These are phyloP conservation scores for Rhinogobio ventralis DNA, from an alignment of 2,797 vertebrate genomes.

Conservation along the genomic window DNA sequence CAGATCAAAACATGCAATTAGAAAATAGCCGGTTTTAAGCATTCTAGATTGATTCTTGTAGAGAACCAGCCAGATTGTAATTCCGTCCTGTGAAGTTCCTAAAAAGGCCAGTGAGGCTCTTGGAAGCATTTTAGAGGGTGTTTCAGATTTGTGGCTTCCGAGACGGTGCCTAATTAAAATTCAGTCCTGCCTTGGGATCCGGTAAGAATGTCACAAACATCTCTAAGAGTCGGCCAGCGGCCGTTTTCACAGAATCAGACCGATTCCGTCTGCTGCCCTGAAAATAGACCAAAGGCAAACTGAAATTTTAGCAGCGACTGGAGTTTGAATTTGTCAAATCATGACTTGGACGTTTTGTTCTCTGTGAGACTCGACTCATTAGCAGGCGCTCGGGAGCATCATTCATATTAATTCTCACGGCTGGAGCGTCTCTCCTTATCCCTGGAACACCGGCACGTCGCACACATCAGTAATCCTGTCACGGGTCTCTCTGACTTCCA, in stretches of 20 bases:
- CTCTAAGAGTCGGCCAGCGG: background rate
- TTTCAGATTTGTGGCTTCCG: background rate
- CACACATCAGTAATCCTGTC: slow-evolving; percentile 50
- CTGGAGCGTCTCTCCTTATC: slow-evolving; percentile 6
- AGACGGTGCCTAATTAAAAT: slow-evolving; percentile 7
- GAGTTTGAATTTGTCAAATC: slow-evolving; percentile 4
- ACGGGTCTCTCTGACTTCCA: slow-evolving; percentile 9
- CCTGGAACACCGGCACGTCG: slow-evolving; percentile 4
- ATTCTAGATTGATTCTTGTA: background rate
- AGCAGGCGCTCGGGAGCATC: slow-evolving; percentile 8
- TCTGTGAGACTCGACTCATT: slow-evolving; percentile 18
- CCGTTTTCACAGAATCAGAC: background rate
- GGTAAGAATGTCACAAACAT: slow-evolving; percentile 6
- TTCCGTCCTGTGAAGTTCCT: background rate
- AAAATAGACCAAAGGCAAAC: background rate
- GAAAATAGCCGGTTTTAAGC: background rate
- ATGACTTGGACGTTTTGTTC: background rate
- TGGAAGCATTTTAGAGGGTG: background rate
- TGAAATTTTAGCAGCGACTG: background rate
- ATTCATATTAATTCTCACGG: slow-evolving; percentile 56
- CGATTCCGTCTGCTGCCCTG: background rate
- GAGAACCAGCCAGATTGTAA: background rate
- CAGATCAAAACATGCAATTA: background rate
- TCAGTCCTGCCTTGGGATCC: background rate
- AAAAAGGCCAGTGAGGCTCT: background rate